Evolutionary conservation across 2,888 invertebrate genomes (phyloP).

Genomic region (Drosophila ustulata): DNA sequence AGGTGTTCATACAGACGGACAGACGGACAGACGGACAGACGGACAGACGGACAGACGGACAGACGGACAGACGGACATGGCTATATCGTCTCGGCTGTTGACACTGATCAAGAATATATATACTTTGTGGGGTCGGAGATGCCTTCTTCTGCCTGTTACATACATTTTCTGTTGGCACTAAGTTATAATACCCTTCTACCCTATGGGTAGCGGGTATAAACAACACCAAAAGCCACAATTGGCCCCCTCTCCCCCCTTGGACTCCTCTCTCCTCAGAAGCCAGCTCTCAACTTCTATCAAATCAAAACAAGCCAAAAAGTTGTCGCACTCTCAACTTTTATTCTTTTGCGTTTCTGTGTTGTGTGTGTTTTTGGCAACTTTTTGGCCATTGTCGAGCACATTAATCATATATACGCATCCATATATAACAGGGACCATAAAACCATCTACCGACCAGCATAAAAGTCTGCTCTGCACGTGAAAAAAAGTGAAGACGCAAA

Average conservation of each 20-base stretch:
- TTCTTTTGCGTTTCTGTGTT: conserved; percentile 1
- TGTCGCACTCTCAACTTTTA: conserved; percentile 37
- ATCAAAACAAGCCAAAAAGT: conserved; percentile 54
- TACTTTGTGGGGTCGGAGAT: no score
- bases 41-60: no score
- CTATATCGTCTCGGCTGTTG: no score
- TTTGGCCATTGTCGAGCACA: conserved; percentile 56
- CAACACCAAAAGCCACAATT: conserved; percentile 51
- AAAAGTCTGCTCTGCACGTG: conserved; percentile 1
- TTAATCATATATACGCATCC: conserved; percentile 59
- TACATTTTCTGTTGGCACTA: no score
- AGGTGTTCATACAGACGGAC: no score
- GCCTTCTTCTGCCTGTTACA: no score
- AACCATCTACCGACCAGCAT: neutral
- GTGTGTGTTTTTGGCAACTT: conserved; percentile 46
- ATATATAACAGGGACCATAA: conserved; percentile 41
- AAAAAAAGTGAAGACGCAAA: neutral
- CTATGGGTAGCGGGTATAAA: no score
- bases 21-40: no score
- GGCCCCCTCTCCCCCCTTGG: neutral
- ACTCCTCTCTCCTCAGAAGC: no score
- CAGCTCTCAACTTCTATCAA: conserved; percentile 11
- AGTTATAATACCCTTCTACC: no score
- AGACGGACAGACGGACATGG: no score
- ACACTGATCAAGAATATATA: no score